Percentiles rank a stretch among this genome's conserved stretches.
Conservation (phyloP, 2,797 vertebrate species). For the Darevskia mixta region DNA sequence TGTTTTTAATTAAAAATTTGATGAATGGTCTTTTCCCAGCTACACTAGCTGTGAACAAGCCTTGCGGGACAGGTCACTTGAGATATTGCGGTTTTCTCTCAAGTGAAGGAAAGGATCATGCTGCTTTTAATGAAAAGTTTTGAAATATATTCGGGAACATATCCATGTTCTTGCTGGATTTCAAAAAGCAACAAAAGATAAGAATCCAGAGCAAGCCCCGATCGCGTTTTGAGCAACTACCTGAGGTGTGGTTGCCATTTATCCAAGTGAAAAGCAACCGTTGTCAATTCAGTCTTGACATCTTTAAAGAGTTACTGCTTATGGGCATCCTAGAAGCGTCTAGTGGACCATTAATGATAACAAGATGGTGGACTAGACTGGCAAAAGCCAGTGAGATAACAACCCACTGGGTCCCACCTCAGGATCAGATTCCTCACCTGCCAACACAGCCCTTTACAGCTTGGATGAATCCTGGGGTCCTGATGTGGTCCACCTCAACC, state of each 20-base stretch:
- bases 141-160: neutral
- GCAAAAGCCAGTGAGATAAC: no score
- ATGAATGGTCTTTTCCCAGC: accelerated
- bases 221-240: neutral
- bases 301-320: neutral
- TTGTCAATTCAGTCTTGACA: neutral
- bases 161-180: neutral
- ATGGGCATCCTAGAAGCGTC: no score
- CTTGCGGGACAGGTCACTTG: accelerated
- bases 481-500: no score
- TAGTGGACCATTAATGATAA: no score
- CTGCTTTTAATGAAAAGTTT: neutral
- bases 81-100: neutral
- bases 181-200: neutral
- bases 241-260: no score
- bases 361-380: no score
- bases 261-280: neutral
- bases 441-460: no score
- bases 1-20: neutral
- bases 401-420: no score
- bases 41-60: accelerated
- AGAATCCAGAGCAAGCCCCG: neutral
- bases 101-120: neutral
- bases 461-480: no score
- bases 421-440: no score